Percentiles rank a stretch among this genome's conserved stretches.
Conservation (phyloP, 2,888 invertebrate species). For the Anthrax anthrax region DNA sequence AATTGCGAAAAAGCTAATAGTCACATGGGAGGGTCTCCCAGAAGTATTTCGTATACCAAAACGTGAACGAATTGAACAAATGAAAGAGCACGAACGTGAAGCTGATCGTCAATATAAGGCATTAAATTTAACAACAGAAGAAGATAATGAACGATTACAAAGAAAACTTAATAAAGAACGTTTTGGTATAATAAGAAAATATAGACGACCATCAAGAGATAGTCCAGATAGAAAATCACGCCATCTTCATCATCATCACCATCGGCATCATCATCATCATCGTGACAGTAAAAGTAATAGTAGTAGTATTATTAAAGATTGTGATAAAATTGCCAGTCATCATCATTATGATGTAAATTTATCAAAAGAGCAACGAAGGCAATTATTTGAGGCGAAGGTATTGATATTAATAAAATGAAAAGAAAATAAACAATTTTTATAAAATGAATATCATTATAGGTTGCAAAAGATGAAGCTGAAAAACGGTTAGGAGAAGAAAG, state of each 20-base stretch:
- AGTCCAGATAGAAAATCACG: background rate
- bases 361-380: conserved; percentile 29
- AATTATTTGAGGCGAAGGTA: conserved; percentile 31
- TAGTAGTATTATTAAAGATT: background rate
- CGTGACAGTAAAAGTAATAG: background rate
- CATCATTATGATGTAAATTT: conserved; percentile 15
- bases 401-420: background rate
- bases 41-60: conserved; percentile 80
- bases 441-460: conserved; percentile 14
- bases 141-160: background rate
- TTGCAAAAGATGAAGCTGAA: conserved; percentile 31
- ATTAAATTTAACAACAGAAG: conserved; percentile 1
- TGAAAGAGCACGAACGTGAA: conserved; percentile 89
- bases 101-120: conserved; percentile 47
- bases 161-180: conserved; percentile 4
- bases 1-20: conserved; percentile 18
- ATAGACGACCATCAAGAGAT: background rate
- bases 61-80: conserved; percentile 83
- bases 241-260: background rate
- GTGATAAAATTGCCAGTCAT: background rate
- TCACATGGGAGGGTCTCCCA: conserved; percentile 27
- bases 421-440: too few species aligned
- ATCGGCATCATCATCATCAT: background rate
- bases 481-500: conserved; percentile 28
- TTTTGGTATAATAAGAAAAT: conserved; percentile 3